These are phyloP conservation scores for Anguilla megastoma DNA, from an alignment of 2,797 vertebrate species.

Conservation along the genomic window DNA sequence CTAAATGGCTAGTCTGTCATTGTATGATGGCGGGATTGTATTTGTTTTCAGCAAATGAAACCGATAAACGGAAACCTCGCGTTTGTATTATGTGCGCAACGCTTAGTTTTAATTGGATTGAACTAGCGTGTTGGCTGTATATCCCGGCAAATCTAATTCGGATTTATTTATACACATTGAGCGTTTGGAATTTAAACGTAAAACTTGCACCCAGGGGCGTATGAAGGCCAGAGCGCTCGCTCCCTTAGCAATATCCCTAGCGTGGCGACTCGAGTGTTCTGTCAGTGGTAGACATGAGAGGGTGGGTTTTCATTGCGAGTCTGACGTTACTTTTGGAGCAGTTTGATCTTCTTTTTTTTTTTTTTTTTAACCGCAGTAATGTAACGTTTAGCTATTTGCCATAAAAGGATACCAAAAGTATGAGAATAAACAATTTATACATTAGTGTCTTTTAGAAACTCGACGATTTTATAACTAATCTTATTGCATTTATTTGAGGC, in stretches of 20 bases:
- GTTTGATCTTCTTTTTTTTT: not conserved
- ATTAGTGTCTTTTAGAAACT: not conserved
- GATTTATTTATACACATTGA: not conserved
- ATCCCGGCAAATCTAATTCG: not conserved
- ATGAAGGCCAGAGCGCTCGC: not conserved
- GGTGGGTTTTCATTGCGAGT: not conserved
- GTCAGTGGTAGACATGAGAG: not conserved
- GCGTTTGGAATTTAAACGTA: not conserved
- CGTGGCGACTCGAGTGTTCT: not conserved
- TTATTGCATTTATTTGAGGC: not conserved
- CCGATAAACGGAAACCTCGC: not conserved
- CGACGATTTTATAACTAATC: not conserved
- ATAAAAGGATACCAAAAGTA: not conserved
- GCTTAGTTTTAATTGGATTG: not conserved
- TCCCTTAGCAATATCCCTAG: not conserved
- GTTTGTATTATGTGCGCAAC: not conserved
- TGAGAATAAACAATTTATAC: not conserved
- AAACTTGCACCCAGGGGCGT: not conserved
- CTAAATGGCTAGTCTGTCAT: not conserved
- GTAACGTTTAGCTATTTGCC: not conserved
- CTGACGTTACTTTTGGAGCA: not conserved
- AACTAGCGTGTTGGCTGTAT: not conserved
- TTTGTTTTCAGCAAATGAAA: not conserved
- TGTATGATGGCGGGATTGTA: conserved; percentile 6
- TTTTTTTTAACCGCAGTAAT: not conserved